phyloP scores from a whole-genome alignment of 2,113 vertebrate species.

The Propithecus coquereli region DNA sequence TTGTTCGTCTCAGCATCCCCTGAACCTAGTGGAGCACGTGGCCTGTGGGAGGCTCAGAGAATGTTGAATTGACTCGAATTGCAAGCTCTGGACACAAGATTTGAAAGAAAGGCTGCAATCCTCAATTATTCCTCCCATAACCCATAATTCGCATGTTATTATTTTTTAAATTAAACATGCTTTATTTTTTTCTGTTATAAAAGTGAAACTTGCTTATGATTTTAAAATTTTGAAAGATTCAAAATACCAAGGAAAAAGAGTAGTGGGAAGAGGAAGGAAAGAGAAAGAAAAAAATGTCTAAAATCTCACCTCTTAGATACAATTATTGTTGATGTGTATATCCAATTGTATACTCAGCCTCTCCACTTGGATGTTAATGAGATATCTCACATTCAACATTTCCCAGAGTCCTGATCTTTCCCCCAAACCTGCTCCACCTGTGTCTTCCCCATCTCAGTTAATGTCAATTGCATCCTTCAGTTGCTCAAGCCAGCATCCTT shows the following conservation, averaged over 20 bases:
- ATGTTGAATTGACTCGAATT: not conserved
- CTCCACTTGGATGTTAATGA: not conserved
- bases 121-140: not conserved
- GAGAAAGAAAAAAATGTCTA: not conserved
- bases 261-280: not conserved
- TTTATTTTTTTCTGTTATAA: not conserved
- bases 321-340: not conserved
- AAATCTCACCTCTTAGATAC: not conserved
- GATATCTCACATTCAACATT: not conserved
- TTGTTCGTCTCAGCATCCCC: not conserved
- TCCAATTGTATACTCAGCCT: not conserved
- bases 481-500: not conserved
- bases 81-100: not conserved
- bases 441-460: not conserved
- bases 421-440: not conserved
- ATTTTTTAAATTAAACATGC: not conserved
- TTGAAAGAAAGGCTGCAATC: not conserved
- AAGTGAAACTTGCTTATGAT: not conserved
- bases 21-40: not conserved
- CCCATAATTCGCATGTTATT: not conserved
- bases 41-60: not conserved
- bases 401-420: not conserved
- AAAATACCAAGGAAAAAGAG: not conserved
- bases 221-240: not conserved
- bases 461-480: not conserved